Conservation (phyloP, 2,797 vertebrate species). For the Moxostoma hubbsi region DNA sequence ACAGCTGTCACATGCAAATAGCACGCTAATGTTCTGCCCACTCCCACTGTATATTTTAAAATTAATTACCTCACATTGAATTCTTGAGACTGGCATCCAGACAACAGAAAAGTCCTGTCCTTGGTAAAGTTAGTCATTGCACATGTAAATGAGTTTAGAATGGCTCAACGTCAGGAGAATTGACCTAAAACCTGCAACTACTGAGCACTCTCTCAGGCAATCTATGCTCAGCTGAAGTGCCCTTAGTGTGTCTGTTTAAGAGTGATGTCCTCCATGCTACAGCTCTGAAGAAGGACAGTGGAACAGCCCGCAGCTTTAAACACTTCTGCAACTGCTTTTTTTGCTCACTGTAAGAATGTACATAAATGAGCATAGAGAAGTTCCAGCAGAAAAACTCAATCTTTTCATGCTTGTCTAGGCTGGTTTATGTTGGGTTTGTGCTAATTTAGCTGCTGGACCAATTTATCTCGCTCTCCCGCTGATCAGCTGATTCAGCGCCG, state of each 20-base stretch:
- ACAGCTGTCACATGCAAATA: slow-evolving; percentile 1
- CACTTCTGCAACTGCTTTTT: background rate
- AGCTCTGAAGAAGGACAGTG: slow-evolving; percentile 25
- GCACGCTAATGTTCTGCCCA: background rate
- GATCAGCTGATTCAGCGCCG: too few species aligned
- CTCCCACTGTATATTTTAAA: slow-evolving; percentile 14
- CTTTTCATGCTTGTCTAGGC: too few species aligned
- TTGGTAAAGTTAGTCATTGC: slow-evolving; percentile 27
- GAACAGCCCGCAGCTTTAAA: slow-evolving; percentile 16
- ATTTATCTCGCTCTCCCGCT: too few species aligned
- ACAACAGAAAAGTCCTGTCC: slow-evolving; percentile 20
- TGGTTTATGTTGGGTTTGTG: too few species aligned
- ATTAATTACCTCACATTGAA: slow-evolving; percentile 5
- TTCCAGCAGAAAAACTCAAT: too few species aligned
- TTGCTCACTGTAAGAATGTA: background rate
- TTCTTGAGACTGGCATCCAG: background rate
- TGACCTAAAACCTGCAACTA: slow-evolving; percentile 24
- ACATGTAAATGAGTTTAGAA: slow-evolving; percentile 38
- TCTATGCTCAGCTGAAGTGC: slow-evolving; percentile 41
- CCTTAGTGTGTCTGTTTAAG: slow-evolving; percentile 28
- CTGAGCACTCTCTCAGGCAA: slow-evolving; percentile 8
- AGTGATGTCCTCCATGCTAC: slow-evolving; percentile 30
- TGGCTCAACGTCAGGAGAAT: slow-evolving; percentile 10
- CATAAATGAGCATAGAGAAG: background rate
- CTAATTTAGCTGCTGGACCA: too few species aligned